Percentiles rank a stretch among this genome's conserved stretches.
These are phyloP conservation scores for Pogonognathellus flavescens DNA, from an alignment of 1,140 invertebrate species.

Conservation along the genomic window DNA sequence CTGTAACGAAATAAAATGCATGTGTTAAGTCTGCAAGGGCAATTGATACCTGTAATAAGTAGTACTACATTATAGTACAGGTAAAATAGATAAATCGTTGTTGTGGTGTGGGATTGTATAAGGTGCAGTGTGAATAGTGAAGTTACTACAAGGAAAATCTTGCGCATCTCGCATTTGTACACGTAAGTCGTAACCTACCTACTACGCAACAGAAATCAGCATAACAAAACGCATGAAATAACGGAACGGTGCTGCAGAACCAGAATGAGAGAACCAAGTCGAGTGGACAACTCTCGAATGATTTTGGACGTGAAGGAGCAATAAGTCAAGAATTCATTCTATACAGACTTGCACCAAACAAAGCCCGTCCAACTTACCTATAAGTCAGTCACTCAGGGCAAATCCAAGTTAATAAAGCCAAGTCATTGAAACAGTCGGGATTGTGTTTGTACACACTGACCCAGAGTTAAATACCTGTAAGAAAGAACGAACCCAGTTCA, in stretches of 20 bases:
- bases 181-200: neutral
- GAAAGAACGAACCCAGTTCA: constrained; percentile 1
- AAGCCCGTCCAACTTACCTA: neutral
- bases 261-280: constrained; percentile 29
- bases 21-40: no score
- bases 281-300: neutral
- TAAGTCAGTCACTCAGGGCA: constrained; percentile 18
- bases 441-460: constrained; percentile 28
- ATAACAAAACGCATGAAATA: constrained; percentile 47
- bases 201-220: constrained; percentile 48
- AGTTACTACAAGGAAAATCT: neutral
- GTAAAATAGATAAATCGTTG: no score
- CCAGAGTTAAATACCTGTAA: neutral
- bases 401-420: neutral
- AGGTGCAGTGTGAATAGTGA: neutral
- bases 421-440: constrained; percentile 14
- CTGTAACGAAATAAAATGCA: no score
- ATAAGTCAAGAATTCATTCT: constrained; percentile 27
- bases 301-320: constrained; percentile 6
- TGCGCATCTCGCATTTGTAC: neutral
- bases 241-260: neutral
- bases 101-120: neutral
- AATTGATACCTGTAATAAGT: no score
- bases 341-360: neutral
- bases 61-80: no score